These are phyloP conservation scores for Smutsia gigantea DNA, from an alignment of 2,797 vertebrate genomes.

Conservation along the genomic window DNA sequence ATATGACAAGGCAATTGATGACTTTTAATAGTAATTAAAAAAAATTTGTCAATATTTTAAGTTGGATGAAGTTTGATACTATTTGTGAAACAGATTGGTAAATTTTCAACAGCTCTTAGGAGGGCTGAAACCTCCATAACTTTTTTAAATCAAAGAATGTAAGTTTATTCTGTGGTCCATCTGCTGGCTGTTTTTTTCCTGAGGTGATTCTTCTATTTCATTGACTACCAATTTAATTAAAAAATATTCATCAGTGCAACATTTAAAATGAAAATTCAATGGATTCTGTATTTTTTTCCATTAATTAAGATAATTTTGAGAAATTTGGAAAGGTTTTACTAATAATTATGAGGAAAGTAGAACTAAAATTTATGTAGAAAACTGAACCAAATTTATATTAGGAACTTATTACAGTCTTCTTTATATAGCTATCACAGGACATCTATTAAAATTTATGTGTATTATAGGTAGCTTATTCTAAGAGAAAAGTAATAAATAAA, in stretches of 20 bases:
- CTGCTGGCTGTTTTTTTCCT: not conserved
- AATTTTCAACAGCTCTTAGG: not conserved
- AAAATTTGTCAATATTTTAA: not conserved
- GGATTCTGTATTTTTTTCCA: not conserved
- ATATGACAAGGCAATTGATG: conserved; percentile 32
- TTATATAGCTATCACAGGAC: not conserved
- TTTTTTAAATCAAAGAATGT: not conserved
- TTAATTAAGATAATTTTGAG: not conserved
- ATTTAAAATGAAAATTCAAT: not conserved
- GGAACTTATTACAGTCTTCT: not conserved
- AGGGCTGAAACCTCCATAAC: not conserved
- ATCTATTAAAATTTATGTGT: not conserved
- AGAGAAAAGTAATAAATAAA: not conserved
- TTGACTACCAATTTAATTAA: not conserved
- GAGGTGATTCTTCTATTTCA: not conserved
- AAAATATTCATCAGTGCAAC: not conserved
- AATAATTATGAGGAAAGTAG: not conserved
- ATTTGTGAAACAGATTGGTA: not conserved
- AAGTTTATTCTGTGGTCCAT: not conserved
- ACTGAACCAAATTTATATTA: not conserved
- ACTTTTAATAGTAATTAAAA: not conserved
- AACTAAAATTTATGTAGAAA: not conserved
- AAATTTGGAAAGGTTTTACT: not conserved
- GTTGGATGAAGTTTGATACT: not conserved
- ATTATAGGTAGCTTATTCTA: not conserved